Conservation (phyloP, 2,797 vertebrate species). For the Lacerta agilis region DNA sequence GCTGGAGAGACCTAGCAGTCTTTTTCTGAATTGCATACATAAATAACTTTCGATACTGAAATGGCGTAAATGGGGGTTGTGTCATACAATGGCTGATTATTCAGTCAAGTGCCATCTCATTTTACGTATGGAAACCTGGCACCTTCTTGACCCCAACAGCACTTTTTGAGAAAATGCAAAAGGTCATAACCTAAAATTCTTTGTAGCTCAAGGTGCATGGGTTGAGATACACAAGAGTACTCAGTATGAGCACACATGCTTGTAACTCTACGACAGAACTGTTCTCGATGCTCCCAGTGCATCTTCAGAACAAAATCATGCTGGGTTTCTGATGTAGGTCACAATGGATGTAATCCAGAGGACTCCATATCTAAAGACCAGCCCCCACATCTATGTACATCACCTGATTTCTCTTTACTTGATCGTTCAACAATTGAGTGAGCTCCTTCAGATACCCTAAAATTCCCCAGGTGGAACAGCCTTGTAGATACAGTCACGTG, state of each 20-base stretch:
- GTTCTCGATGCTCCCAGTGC: not conserved
- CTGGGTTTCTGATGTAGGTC: not conserved
- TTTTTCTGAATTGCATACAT: constrained; percentile 22
- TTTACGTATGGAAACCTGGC: constrained; percentile 39
- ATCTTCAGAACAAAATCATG: not conserved
- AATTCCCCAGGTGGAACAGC: not conserved
- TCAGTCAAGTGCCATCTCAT: constrained; percentile 24
- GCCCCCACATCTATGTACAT: not conserved
- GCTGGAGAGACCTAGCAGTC: constrained; percentile 37
- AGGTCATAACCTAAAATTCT: not conserved
- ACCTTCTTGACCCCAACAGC: constrained; percentile 40
- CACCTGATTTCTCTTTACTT: not conserved
- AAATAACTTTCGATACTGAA: constrained; percentile 42
- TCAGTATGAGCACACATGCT: not conserved
- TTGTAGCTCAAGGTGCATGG: not conserved
- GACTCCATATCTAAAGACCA: not conserved
- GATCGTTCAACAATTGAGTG: not conserved
- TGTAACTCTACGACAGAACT: not conserved
- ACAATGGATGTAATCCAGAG: not conserved
- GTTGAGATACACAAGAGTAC: not conserved
- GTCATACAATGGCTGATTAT: constrained; percentile 25
- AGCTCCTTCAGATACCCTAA: not conserved
- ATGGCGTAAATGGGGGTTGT: constrained; percentile 35
- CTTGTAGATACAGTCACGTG: not conserved
- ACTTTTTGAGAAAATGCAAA: constrained; percentile 44